Conservation (phyloP, 2,888 invertebrate species). For the Tetranychus piercei region DNA sequence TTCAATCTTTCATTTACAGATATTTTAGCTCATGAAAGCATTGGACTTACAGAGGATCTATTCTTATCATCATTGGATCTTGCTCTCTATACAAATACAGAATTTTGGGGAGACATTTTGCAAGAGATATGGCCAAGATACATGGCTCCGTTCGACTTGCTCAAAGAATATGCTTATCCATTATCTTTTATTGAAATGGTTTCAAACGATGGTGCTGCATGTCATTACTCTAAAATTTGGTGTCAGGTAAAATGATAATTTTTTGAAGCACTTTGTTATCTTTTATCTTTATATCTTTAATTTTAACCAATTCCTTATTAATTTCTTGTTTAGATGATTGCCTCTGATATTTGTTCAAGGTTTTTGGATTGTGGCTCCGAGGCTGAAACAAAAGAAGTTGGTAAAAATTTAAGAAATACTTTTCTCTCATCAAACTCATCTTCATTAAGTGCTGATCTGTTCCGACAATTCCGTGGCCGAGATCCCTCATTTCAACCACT, state of each 20-base stretch:
- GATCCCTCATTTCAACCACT: slow-evolving; percentile 66
- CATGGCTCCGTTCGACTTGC: slow-evolving; percentile 47
- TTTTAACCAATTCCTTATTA: slow-evolving; percentile 2
- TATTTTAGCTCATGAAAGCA: not conserved
- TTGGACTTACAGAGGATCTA: not conserved
- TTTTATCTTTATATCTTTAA: slow-evolving; percentile 9
- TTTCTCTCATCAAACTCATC: slow-evolving; percentile 61
- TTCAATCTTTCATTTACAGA: not conserved
- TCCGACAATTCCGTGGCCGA: slow-evolving; percentile 71
- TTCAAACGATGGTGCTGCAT: slow-evolving; percentile 61
- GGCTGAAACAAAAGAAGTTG: slow-evolving; percentile 29
- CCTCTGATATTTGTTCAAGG: slow-evolving; percentile 70
- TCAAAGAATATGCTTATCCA: slow-evolving; percentile 61
- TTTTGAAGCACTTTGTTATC: not conserved
- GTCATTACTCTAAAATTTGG: slow-evolving; percentile 67
- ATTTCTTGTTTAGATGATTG: slow-evolving; percentile 45
- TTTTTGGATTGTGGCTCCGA: slow-evolving; percentile 46
- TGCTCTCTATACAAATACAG: slow-evolving; percentile 38
- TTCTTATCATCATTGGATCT: slow-evolving; percentile 47
- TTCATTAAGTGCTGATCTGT: slow-evolving; percentile 60
- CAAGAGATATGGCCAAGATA: slow-evolving; percentile 60
- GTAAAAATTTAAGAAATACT: slow-evolving; percentile 32
- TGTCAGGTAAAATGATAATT: slow-evolving; percentile 36
- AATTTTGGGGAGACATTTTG: slow-evolving; percentile 65
- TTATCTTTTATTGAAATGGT: slow-evolving; percentile 68